phyloP scores from a whole-genome alignment of 2,797 vertebrate genomes.

The Gastrophryne carolinensis region DNA sequence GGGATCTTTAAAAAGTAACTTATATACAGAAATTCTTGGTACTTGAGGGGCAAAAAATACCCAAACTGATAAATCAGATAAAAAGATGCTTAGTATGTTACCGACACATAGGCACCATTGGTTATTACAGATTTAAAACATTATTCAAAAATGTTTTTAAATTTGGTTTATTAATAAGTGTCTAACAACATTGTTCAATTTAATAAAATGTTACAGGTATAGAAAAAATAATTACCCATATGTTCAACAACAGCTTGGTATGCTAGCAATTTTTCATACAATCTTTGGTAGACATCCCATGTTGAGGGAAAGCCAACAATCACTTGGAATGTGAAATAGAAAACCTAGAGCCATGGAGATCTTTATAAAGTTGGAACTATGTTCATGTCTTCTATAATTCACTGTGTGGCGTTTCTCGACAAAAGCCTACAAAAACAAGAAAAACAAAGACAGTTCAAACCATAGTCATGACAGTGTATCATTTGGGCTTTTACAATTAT shows the following conservation, averaged over 20 bases:
- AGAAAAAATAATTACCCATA: background rate
- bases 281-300: background rate
- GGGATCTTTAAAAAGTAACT: too few species aligned
- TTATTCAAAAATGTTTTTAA: background rate
- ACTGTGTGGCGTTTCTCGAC: constrained; percentile 23
- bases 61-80: too few species aligned
- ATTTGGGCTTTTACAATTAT: background rate
- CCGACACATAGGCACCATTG: too few species aligned
- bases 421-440: constrained; percentile 29
- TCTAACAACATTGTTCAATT: background rate
- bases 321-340: background rate
- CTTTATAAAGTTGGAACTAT: background rate
- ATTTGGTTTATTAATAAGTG: constrained; percentile 19
- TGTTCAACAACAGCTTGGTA: background rate
- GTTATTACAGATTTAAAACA: too few species aligned
- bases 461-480: background rate
- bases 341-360: background rate
- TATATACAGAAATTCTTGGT: too few species aligned
- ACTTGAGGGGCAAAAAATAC: too few species aligned
- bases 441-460: background rate
- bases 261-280: background rate
- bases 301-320: background rate
- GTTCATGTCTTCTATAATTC: constrained; percentile 34
- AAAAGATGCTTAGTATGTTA: too few species aligned
- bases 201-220: background rate